Evolutionary conservation across 2,888 invertebrate genomes (phyloP).

Genomic region (Tyria jacobaeae): DNA sequence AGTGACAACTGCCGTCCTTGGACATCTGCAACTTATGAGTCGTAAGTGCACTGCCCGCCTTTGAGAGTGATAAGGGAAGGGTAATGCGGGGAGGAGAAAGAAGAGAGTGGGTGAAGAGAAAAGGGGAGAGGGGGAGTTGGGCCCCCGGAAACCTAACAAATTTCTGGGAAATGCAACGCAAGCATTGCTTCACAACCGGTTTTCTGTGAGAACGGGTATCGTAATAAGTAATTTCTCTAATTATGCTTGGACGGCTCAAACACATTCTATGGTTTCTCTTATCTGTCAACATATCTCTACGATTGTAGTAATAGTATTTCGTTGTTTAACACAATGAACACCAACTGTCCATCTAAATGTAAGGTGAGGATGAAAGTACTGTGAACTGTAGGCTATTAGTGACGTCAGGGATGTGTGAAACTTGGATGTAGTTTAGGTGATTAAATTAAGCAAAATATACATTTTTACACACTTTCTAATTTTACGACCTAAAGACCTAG

Average conservation of each 20-base stretch:
- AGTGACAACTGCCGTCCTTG: no score
- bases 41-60: no score
- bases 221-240: not conserved
- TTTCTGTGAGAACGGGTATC: no score
- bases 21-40: no score
- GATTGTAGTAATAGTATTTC: slow-evolving; percentile 36
- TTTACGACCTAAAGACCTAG: slow-evolving; percentile 19
- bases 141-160: no score
- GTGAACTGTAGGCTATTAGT: slow-evolving; percentile 11
- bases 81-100: no score
- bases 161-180: no score
- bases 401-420: slow-evolving; percentile 8
- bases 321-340: slow-evolving; percentile 38
- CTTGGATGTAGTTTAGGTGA: slow-evolving; percentile 13
- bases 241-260: not conserved
- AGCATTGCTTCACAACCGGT: no score
- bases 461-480: slow-evolving; percentile 23
- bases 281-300: slow-evolving; percentile 39
- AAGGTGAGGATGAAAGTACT: slow-evolving; percentile 35
- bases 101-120: no score
- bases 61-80: no score
- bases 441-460: slow-evolving; percentile 5
- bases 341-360: slow-evolving; percentile 47
- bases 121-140: no score
- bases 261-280: not conserved